phyloP scores from a whole-genome alignment of 2,797 vertebrate species.

The Sorex maritimensis region DNA sequence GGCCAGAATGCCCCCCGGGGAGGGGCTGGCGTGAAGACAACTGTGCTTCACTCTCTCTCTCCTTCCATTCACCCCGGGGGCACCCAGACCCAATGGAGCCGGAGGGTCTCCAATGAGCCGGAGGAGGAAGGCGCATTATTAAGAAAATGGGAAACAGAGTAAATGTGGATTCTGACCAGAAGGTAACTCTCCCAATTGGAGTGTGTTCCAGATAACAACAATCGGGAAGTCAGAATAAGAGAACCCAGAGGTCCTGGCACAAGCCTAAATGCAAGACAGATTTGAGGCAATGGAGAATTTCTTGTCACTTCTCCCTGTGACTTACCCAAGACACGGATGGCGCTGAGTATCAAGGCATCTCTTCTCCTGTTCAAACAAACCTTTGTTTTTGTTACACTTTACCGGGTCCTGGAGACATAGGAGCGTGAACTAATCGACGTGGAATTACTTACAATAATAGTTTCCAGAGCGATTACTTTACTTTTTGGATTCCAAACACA shows the following conservation, averaged over 20 bases:
- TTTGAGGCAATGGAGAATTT: background rate
- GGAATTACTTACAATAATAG: conserved; percentile 80
- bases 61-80: background rate
- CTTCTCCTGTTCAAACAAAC: conserved; percentile 59
- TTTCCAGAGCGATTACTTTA: conserved; percentile 81
- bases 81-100: conserved; percentile 70
- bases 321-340: background rate
- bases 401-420: conserved; percentile 55
- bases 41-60: background rate
- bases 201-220: conserved; percentile 49
- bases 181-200: conserved; percentile 51
- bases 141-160: conserved; percentile 73
- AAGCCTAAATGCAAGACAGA: conserved; percentile 1
- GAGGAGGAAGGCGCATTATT: conserved; percentile 45
- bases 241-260: background rate
- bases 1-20: background rate
- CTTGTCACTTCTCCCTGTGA: background rate
- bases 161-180: conserved; percentile 69
- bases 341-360: background rate
- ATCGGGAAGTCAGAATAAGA: background rate
- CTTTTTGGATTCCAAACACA: conserved; percentile 81
- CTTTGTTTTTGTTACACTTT: conserved; percentile 72
- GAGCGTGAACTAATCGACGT: conserved; percentile 72
- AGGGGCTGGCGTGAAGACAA: background rate
- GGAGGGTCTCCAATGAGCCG: conserved; percentile 43